Evolutionary conservation across 1,140 invertebrate genomes (phyloP).

Genomic region (Ectropis grisescens): DNA sequence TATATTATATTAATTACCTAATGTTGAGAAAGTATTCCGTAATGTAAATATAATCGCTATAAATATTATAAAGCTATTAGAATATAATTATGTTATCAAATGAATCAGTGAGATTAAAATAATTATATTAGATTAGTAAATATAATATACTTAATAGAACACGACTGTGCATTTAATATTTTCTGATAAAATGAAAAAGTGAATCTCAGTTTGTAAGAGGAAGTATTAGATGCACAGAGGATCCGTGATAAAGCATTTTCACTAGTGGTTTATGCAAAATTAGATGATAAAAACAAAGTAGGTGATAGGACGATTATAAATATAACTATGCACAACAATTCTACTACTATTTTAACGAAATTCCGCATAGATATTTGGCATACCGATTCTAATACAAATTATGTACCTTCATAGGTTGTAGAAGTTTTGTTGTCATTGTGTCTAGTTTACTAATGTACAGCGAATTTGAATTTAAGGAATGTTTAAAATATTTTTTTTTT

Average conservation of each 20-base stretch:
- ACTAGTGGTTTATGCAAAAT: no score
- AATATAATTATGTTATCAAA: constrained; percentile 56
- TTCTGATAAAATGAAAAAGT: constrained; percentile 18
- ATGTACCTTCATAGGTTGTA: no score
- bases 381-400: no score
- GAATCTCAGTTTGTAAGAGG: constrained; percentile 24
- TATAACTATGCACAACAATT: no score
- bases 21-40: constrained; percentile 24
- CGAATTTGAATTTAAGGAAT: no score
- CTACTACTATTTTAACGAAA: no score
- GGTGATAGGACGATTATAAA: constrained; percentile 17
- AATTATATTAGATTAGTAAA: constrained; percentile 48
- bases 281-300: no score
- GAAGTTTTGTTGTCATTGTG: no score
- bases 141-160: constrained; percentile 11
- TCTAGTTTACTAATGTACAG: no score
- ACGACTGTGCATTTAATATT: constrained; percentile 41
- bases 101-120: constrained; percentile 64
- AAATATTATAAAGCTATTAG: constrained; percentile 59
- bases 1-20: constrained; percentile 17
- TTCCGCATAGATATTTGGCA: no score
- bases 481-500: no score
- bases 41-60: constrained; percentile 58
- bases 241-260: constrained; percentile 13
- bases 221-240: constrained; percentile 31